Evolutionary conservation across 2,797 vertebrate species (phyloP).

Genomic region (Mormyrops attenuatus): DNA sequence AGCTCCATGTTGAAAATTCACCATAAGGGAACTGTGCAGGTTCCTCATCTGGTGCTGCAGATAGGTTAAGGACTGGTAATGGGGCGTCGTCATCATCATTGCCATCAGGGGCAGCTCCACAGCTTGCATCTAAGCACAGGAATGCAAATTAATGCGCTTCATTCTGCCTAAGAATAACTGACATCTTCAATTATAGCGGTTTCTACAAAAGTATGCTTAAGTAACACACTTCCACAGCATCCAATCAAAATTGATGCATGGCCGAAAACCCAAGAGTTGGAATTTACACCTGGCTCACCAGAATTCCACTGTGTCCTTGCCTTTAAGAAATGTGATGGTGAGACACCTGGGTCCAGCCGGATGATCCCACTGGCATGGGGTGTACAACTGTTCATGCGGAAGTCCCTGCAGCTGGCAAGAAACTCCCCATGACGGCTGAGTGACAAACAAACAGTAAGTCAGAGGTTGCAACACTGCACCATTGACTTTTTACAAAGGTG

Average conservation of each 20-base stretch:
- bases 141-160: not conserved
- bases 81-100: not conserved
- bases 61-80: not conserved
- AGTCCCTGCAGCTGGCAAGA: conserved; percentile 80
- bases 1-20: not conserved
- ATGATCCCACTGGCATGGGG: conserved; percentile 62
- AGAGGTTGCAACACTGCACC: not conserved
- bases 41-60: not conserved
- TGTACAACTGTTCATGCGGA: conserved; percentile 72
- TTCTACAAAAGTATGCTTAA: not conserved
- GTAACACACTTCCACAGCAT: not conserved
- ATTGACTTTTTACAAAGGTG: not conserved
- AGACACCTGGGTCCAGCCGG: conserved; percentile 53
- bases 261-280: not conserved
- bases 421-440: conserved; percentile 73
- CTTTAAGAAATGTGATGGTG: conserved; percentile 29
- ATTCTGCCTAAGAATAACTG: not conserved
- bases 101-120: not conserved
- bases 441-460: not conserved
- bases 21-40: not conserved
- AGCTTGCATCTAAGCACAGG: not conserved
- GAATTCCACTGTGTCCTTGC: not conserved
- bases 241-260: not conserved
- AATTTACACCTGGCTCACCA: not conserved
- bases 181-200: not conserved